A percentile compares a stretch with the other conserved stretches of the same genome.
Conservation (phyloP, 2,888 invertebrate species). For the Trilocha varians region DNA sequence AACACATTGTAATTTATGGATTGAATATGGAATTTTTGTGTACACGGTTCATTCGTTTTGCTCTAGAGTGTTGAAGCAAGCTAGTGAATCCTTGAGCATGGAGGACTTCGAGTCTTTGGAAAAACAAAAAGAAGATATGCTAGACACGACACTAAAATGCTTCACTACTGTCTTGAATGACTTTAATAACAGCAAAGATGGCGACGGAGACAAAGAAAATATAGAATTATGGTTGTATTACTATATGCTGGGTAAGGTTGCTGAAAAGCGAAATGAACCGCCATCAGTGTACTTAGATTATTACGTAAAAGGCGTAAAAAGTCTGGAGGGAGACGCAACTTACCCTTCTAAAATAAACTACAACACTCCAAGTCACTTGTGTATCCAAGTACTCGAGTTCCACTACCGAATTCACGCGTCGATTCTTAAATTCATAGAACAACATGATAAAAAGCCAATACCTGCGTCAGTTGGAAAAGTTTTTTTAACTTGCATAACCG, state of each 20-base stretch:
- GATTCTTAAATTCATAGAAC: constrained; percentile 89
- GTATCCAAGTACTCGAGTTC: constrained; percentile 91
- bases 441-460: constrained; percentile 80
- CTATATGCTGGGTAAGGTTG: constrained; percentile 96
- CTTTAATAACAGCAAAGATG: constrained; percentile 64
- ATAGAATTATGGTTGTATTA: constrained; percentile 95
- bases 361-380: constrained; percentile 84
- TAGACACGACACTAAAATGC: constrained; percentile 84
- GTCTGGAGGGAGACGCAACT: constrained; percentile 83
- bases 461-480: constrained; percentile 73
- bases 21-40: constrained; percentile 92
- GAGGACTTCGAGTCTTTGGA: constrained; percentile 83
- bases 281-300: constrained; percentile 83
- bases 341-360: constrained; percentile 92
- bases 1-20: constrained; percentile 84
- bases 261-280: constrained; percentile 86
- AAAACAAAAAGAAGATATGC: constrained; percentile 83
- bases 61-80: constrained; percentile 87
- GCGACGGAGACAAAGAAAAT: constrained; percentile 72
- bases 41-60: constrained; percentile 93
- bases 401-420: constrained; percentile 90
- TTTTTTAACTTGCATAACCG: constrained; percentile 72
- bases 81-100: constrained; percentile 82
- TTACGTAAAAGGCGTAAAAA: constrained; percentile 85
- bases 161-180: constrained; percentile 80